phyloP scores from a whole-genome alignment of 2,113 vertebrate genomes.

The Plestiodon gilberti region DNA sequence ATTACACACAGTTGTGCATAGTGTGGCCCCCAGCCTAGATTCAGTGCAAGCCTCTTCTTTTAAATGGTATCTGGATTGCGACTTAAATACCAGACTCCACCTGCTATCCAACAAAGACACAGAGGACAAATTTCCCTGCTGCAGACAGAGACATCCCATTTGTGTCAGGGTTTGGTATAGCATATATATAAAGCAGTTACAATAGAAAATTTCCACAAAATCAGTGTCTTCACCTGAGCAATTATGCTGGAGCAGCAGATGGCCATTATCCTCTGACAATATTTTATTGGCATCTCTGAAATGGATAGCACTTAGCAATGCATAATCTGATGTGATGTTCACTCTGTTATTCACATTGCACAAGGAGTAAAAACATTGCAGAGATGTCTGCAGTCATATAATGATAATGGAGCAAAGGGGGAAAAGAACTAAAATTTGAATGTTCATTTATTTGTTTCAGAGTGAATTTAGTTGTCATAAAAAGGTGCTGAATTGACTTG shows the following conservation, averaged over 20 bases:
- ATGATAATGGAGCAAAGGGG: conserved; percentile 19
- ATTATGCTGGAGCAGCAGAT: conserved; percentile 34
- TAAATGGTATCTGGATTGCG: background rate
- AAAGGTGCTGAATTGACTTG: conserved; percentile 26
- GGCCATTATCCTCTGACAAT: conserved; percentile 30
- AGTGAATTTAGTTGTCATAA: conserved; percentile 26
- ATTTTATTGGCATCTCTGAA: conserved; percentile 44
- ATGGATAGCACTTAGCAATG: conserved; percentile 31
- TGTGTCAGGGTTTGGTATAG: background rate
- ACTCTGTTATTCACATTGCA: conserved; percentile 29
- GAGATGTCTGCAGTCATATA: conserved; percentile 1
- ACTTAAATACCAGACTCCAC: background rate
- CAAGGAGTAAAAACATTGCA: conserved; percentile 8
- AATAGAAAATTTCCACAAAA: conserved; percentile 22
- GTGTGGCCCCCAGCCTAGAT: background rate
- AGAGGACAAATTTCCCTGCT: conserved; percentile 14
- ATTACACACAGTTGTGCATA: background rate
- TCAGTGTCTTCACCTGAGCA: conserved; percentile 43
- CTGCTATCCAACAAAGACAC: background rate
- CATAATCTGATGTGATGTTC: conserved; percentile 17
- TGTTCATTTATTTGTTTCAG: background rate
- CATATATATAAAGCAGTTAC: background rate
- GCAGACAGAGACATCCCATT: conserved; percentile 11
- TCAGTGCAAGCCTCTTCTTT: background rate
- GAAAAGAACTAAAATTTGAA: conserved; percentile 3